phyloP scores from a whole-genome alignment of 2,888 invertebrate genomes.

The Oegoconia quadripuncta region DNA sequence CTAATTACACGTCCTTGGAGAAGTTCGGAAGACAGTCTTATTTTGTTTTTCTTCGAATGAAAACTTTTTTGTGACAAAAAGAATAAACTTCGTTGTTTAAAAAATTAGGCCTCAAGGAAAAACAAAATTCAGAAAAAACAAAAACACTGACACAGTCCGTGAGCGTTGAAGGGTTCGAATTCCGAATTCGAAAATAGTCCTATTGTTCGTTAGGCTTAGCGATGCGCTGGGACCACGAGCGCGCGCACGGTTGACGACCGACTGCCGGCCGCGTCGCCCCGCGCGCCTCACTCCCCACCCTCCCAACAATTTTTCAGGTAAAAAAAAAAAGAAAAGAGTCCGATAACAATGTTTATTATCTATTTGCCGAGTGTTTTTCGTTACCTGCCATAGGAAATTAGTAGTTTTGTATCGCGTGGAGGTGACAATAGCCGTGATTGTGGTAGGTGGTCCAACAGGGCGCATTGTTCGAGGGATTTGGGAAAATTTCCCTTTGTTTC shows the following conservation, averaged over 20 bases:
- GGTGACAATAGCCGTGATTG: constrained; percentile 25
- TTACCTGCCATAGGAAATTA: constrained; percentile 29
- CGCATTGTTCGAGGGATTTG: constrained; percentile 19
- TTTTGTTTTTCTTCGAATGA: not conserved
- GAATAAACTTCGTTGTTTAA: constrained; percentile 12
- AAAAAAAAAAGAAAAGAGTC: constrained; percentile 44
- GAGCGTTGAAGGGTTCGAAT: constrained; percentile 18
- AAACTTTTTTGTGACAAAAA: no score
- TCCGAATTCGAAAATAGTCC: constrained; percentile 15
- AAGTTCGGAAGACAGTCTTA: not conserved
- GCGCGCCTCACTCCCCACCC: constrained; percentile 49
- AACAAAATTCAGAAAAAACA: constrained; percentile 17
- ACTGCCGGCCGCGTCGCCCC: constrained; percentile 63
- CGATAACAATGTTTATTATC: constrained; percentile 35
- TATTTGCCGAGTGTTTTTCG: constrained; percentile 37
- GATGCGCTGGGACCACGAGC: constrained; percentile 35
- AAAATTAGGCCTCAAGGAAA: constrained; percentile 37
- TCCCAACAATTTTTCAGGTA: constrained; percentile 57
- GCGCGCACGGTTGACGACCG: constrained; percentile 46
- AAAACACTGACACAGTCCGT: constrained; percentile 23
- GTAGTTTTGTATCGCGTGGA: constrained; percentile 26
- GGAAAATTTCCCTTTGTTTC: constrained; percentile 27
- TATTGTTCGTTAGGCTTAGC: constrained; percentile 23
- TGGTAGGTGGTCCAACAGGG: constrained; percentile 28
- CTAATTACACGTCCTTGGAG: constrained; percentile 35